A percentile compares a stretch with the other conserved stretches of the same genome.
Evolutionary conservation across 2,888 invertebrate genomes (phyloP).

Genomic region (Liopterus haemorrhoidalis): DNA sequence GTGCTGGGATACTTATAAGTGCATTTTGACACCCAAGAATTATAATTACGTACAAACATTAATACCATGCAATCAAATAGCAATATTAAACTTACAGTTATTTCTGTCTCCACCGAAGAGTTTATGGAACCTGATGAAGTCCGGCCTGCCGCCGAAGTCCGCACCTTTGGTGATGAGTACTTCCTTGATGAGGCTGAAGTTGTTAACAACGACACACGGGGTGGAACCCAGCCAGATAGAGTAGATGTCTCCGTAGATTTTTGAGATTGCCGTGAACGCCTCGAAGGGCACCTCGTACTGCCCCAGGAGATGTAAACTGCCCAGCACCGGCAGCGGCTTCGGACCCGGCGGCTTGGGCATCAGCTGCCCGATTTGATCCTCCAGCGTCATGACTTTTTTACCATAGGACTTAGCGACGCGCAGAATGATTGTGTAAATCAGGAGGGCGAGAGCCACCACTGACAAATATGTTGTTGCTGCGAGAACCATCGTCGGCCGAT

Average conservation of each 20-base stretch:
- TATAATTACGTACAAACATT: slow-evolving; percentile 2
- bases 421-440: slow-evolving; percentile 9
- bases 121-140: slow-evolving; percentile 72
- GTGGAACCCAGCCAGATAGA: slow-evolving; percentile 61
- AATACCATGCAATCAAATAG: too few species aligned
- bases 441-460: slow-evolving; percentile 13
- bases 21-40: too few species aligned
- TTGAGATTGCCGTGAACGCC: slow-evolving; percentile 63
- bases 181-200: slow-evolving; percentile 63
- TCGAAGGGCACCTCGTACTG: slow-evolving; percentile 63
- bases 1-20: too few species aligned
- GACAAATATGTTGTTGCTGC: slow-evolving; percentile 19
- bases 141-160: slow-evolving; percentile 76
- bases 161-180: slow-evolving; percentile 74
- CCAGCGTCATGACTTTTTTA: too few species aligned
- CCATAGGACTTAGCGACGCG: slow-evolving; percentile 11
- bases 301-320: slow-evolving; percentile 63
- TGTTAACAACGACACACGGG: slow-evolving; percentile 70
- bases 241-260: slow-evolving; percentile 67
- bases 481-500: too few species aligned
- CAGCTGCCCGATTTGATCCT: slow-evolving; percentile 23
- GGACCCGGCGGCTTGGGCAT: slow-evolving; percentile 58
- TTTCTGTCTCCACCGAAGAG: slow-evolving; percentile 80
- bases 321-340: slow-evolving; percentile 60
- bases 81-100: slow-evolving; percentile 69